Conservation (phyloP, 2,113 vertebrate species). For the Osmerus eperlanus region DNA sequence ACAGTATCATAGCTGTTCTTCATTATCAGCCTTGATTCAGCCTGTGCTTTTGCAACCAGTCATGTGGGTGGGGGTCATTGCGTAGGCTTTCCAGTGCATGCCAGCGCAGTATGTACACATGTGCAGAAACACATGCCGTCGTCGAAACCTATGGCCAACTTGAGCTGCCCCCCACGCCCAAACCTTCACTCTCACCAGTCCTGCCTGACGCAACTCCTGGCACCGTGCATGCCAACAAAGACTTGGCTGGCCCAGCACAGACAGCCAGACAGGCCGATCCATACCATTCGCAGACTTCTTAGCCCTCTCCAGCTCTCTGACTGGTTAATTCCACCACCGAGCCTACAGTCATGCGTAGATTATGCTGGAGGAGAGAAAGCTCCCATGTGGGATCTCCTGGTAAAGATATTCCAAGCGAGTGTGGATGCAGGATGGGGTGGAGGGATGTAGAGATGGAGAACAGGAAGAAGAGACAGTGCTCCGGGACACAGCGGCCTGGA, state of each 20-base stretch:
- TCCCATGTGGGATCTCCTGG: conserved; percentile 57
- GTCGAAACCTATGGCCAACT: no score
- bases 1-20: no score
- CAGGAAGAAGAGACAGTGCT: conserved; percentile 16
- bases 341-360: conserved; percentile 44
- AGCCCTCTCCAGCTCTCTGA: conserved; percentile 51
- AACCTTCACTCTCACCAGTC: conserved; percentile 33
- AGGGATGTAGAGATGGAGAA: conserved; percentile 21
- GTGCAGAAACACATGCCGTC: no score
- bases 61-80: no score
- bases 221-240: conserved; percentile 41
- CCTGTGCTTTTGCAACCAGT: no score
- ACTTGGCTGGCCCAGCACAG: conserved; percentile 43
- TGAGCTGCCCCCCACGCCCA: neutral
- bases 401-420: conserved; percentile 43
- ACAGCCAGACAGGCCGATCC: conserved; percentile 29
- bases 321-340: conserved; percentile 53
- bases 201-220: conserved; percentile 56
- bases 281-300: conserved; percentile 44
- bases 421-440: conserved; percentile 12
- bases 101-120: no score
- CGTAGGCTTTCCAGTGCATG: no score
- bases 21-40: no score
- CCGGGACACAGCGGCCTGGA: neutral
- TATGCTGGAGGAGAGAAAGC: conserved; percentile 50